Conservation (phyloP, 2,797 vertebrate genomes). For the Leptodactylus fallax region DNA sequence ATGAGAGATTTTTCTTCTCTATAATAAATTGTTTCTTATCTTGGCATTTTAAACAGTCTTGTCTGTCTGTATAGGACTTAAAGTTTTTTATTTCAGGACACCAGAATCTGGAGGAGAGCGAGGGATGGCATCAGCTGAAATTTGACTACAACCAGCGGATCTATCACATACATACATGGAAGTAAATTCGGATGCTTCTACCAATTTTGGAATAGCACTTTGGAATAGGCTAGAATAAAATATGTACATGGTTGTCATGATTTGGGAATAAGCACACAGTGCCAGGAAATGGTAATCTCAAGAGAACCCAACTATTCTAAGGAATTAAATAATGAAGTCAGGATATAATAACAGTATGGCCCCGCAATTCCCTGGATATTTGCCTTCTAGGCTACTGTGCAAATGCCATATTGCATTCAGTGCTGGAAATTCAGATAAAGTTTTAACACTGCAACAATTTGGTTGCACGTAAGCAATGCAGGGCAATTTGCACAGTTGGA, state of each 20-base stretch:
- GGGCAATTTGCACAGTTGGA: constrained; percentile 45
- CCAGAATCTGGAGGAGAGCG: constrained; percentile 65
- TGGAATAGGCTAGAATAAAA: constrained; percentile 63
- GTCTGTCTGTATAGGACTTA: constrained; percentile 78
- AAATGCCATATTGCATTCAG: constrained; percentile 47
- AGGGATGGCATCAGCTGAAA: not conserved
- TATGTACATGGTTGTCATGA: constrained; percentile 56
- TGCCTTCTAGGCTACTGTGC: constrained; percentile 25
- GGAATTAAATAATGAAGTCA: constrained; percentile 75
- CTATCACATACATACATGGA: constrained; percentile 66
- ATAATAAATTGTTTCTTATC: constrained; percentile 99
- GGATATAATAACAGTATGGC: constrained; percentile 72
- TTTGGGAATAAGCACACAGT: constrained; percentile 73
- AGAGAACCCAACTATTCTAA: constrained; percentile 72
- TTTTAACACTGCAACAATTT: constrained; percentile 35
- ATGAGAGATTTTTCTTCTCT: constrained; percentile 98
- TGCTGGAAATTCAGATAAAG: constrained; percentile 38
- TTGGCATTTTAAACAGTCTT: constrained; percentile 93
- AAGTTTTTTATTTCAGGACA: constrained; percentile 71
- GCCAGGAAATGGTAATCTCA: constrained; percentile 71
- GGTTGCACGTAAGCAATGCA: constrained; percentile 43
- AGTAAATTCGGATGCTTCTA: constrained; percentile 66
- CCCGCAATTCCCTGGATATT: constrained; percentile 60
- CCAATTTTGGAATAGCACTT: constrained; percentile 57
- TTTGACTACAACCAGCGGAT: constrained; percentile 66